Base-by-base conservation (phyloP, 35 echinoderm and acorn worm species). In the Anneissia japonica region DNA sequence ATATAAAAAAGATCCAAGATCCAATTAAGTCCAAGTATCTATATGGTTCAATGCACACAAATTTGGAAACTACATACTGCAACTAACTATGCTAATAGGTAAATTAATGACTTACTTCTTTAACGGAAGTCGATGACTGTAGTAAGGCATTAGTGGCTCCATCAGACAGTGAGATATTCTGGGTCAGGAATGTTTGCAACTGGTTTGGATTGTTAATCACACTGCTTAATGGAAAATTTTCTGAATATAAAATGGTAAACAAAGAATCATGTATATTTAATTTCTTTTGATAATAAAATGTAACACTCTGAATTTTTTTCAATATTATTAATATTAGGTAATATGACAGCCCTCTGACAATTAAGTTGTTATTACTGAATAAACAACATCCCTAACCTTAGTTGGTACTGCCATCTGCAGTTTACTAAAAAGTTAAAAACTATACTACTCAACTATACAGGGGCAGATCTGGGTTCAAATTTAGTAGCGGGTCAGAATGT, bases 151-250 rank as follows among this genome's bases (percentile, higher is more conserved):
- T 39, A 17, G 79, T 81, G 12, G 38, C 36, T 38, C 38, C 38
- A 6, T 81, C 79, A 81, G 79, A 81, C n/a, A 81, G 79, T 30
- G 35, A 38, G 9, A 81, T 81, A 32, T 81, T 81, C 37, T 81
- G 79, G 5, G 38, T 37, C 23, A 81, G 28, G 37, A 81, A 81
- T 26, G 6, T 29, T 40, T 39, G 35, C 30, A 81, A 14, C n/a
- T 36, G 6, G 17, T 38, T 39, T 39, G 79, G 35, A 30, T 81
- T 37, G 17, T 36, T 38, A 16, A 81, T 36, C 0, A 81, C n/a
- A 81, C 38, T 39, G n/a, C 35, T 30, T 39, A 81, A 39, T 12
- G 79, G 79, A 30, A 81, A 40, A 81, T 39, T 37, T 6, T 32
- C 79, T 81, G 36, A 35, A 37, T 6, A 37, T 34, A 37, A 77